These are phyloP conservation scores for Pandion haliaetus DNA, from an alignment of 2,113 vertebrate genomes.

Conservation along the genomic window DNA sequence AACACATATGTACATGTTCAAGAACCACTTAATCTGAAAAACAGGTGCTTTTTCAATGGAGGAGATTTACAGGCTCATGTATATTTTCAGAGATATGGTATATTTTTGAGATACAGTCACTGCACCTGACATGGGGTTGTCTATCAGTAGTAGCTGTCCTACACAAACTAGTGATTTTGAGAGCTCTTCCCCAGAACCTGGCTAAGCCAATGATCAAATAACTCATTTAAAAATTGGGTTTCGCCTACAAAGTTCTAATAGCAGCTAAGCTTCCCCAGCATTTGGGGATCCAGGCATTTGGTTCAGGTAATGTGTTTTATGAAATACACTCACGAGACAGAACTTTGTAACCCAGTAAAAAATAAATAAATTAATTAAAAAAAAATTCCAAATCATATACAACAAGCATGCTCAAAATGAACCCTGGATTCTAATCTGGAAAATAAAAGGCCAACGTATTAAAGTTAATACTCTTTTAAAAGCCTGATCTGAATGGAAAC, in stretches of 20 bases:
- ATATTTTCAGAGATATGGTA: not conserved
- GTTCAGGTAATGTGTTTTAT: not conserved
- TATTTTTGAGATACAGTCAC: not conserved
- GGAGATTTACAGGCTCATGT: not conserved
- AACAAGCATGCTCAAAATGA: not conserved
- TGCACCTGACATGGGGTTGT: not conserved
- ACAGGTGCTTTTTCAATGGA: not conserved
- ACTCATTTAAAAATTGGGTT: not conserved
- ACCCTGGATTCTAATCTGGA: not conserved
- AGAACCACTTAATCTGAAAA: not conserved
- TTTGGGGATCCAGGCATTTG: not conserved
- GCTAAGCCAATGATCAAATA: not conserved
- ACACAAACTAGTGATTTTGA: not conserved
- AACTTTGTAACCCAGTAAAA: not conserved
- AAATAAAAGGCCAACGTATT: not conserved
- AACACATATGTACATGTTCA: not conserved
- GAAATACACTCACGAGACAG: not conserved
- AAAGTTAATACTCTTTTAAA: not conserved
- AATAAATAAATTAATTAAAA: too few relatives aligned
- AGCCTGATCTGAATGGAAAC: not conserved
- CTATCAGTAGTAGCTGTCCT: not conserved
- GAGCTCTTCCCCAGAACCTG: not conserved
- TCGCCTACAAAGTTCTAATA: not conserved
- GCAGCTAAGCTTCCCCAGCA: not conserved
- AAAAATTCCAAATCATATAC: not conserved